Evolutionary conservation across 2,797 vertebrate genomes (phyloP), one percentile per base, ranked within the genome.

Genomic region (Lutjanus argentimaculatus): DNA sequence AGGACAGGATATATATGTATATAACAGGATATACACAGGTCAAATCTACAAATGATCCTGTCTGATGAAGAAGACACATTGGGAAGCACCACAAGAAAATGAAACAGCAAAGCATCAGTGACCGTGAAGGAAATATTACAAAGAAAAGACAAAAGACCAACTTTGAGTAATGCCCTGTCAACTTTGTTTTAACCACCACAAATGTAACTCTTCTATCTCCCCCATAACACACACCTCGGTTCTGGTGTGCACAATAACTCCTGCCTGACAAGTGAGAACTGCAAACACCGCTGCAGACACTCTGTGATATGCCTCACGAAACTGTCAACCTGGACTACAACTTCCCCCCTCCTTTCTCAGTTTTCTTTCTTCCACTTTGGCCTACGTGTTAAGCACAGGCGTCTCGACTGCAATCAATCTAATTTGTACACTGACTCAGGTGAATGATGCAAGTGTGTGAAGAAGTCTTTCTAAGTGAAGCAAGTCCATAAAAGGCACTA

Each of bases 401-500:
- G 43, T 49, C 30, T 62, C 8, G 6, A 49, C 43, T 51, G 25
- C n/a, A 76, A 45, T 75, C n/a, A 55, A 67, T 77, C 59, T 19
- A 0, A 30, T 52, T 43, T 65, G 19, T 21, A 21, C 40, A 40
- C 10, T 1, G 36, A 66, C 67, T 64, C 55, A 30, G 72, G 77
- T 81, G 61, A 66, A 42, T 4, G 16, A 70, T 63, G 15, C 1
- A 48, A 77, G 68, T 71, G 49, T 52, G 40, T 48, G 53, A 67
- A 65, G 46, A 72, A 19, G 21, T 57, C 56, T 79, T 70, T 65
- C 46, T 63, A 22, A 84, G 58, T 30, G 25, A 72, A 72, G 46
- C 69, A 46, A 36, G 48, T 46, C 91, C 88, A 85, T 89, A 90
- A 86, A 90, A 90, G 88, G 91, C 30, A 25, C 75, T 57, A 67